Evolutionary conservation across 1,140 invertebrate genomes (phyloP).

Genomic region (Onthophagus taurus): DNA sequence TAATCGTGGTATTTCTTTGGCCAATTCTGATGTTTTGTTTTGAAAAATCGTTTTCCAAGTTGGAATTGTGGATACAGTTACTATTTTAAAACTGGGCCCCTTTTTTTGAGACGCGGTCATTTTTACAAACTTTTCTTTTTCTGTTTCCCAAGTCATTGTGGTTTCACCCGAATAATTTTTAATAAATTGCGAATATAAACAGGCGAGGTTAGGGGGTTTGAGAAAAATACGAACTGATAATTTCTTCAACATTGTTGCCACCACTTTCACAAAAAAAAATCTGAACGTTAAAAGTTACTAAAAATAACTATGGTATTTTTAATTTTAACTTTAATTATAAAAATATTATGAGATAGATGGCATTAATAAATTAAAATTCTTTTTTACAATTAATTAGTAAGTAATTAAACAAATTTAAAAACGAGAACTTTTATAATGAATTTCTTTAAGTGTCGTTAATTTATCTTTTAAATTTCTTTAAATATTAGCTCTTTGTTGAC

Average conservation of each 20-base stretch:
- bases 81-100: conserved; percentile 40
- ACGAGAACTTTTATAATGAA: too few relatives aligned
- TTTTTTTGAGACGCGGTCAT: conserved; percentile 48
- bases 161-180: conserved; percentile 13
- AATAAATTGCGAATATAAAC: background rate
- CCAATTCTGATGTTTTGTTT: conserved; percentile 35
- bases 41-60: conserved; percentile 49
- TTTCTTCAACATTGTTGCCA: background rate
- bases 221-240: background rate
- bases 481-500: too few relatives aligned
- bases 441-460: too few relatives aligned
- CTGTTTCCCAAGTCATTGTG: conserved; percentile 33
- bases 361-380: too few relatives aligned
- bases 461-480: too few relatives aligned
- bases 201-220: background rate
- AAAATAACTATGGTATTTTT: too few relatives aligned
- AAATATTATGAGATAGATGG: too few relatives aligned
- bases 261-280: too few relatives aligned
- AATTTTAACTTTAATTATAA: too few relatives aligned
- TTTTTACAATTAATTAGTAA: too few relatives aligned
- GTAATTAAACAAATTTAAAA: too few relatives aligned
- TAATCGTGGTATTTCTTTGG: conserved; percentile 29
- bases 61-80: conserved; percentile 43
- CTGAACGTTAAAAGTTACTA: too few relatives aligned
- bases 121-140: conserved; percentile 44